These are phyloP conservation scores for Notarius lentiginosus DNA, from an alignment of 2,113 vertebrate species.

Conservation along the genomic window DNA sequence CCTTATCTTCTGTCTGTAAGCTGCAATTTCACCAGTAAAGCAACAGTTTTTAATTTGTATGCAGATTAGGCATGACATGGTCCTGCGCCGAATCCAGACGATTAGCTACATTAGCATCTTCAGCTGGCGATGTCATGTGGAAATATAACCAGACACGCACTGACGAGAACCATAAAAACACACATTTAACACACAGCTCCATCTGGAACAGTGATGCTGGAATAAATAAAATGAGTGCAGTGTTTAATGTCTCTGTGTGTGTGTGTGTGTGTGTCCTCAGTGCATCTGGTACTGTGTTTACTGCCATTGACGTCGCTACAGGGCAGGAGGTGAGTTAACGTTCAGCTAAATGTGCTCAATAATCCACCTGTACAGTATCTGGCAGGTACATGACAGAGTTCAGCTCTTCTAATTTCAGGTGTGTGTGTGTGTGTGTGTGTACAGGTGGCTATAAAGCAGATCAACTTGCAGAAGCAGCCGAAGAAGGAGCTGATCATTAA, in stretches of 20 bases:
- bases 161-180: not conserved
- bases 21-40: not conserved
- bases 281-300: slow-evolving; percentile 96
- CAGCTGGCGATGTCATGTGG: too few relatives aligned
- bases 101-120: too few relatives aligned
- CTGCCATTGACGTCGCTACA: slow-evolving; percentile 92
- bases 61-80: too few relatives aligned
- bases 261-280: slow-evolving; percentile 64
- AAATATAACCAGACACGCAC: too few relatives aligned
- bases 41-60: too few relatives aligned
- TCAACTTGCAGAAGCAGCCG: slow-evolving; percentile 97
- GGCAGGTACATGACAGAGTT: not conserved
- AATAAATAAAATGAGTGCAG: not conserved
- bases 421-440: slow-evolving; percentile 5
- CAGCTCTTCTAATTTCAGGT: not conserved
- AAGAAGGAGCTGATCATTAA: slow-evolving; percentile 99
- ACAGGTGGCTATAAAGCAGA: slow-evolving; percentile 98
- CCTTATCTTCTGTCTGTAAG: not conserved
- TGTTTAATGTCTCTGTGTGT: slow-evolving; percentile 10
- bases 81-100: too few relatives aligned
- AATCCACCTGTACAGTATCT: not conserved
- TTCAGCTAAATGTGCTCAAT: not conserved
- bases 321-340: slow-evolving; percentile 84
- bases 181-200: not conserved
- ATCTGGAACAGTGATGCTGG: not conserved